Evolutionary conservation across 1,140 invertebrate genomes (phyloP).

Genomic region (Drosophila fuyamai): DNA sequence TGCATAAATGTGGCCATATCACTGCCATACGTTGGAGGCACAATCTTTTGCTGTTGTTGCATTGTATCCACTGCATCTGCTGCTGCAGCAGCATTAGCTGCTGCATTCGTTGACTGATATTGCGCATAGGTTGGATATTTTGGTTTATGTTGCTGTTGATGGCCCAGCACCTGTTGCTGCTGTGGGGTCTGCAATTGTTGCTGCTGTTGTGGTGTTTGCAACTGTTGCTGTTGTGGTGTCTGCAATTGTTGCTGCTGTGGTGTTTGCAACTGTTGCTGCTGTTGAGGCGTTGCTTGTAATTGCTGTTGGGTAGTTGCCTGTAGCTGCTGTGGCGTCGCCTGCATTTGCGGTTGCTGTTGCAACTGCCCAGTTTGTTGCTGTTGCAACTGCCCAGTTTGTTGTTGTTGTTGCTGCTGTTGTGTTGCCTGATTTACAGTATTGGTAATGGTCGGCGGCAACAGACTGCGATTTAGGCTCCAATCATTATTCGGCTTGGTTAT

Average conservation of each 20-base stretch:
- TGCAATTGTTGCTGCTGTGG: slow-evolving; percentile 36
- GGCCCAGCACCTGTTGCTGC: slow-evolving; percentile 36
- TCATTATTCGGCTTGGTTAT: slow-evolving; percentile 54
- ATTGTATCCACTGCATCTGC: slow-evolving; percentile 53
- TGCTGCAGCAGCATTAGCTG: slow-evolving; percentile 70
- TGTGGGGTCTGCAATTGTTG: slow-evolving; percentile 40
- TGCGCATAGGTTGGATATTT: slow-evolving; percentile 79
- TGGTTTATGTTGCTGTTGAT: slow-evolving; percentile 49
- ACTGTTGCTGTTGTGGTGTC: slow-evolving; percentile 31
- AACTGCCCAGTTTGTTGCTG: slow-evolving; percentile 39
- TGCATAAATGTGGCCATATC: slow-evolving; percentile 82
- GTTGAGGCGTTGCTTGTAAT: slow-evolving; percentile 31
- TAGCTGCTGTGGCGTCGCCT: slow-evolving; percentile 33
- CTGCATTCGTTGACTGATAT: slow-evolving; percentile 78
- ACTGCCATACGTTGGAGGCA: slow-evolving; percentile 65
- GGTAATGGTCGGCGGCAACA: slow-evolving; percentile 55
- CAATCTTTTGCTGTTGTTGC: slow-evolving; percentile 53
- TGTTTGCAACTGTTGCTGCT: slow-evolving; percentile 33
- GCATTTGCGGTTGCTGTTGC: slow-evolving; percentile 37
- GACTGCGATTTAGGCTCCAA: slow-evolving; percentile 61
- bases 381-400: slow-evolving; percentile 40
- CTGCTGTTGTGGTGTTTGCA: slow-evolving; percentile 37
- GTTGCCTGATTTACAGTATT: slow-evolving; percentile 16
- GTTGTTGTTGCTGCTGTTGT: slow-evolving; percentile 32
- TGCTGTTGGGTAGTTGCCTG: slow-evolving; percentile 47